Evolutionary conservation across 2,888 invertebrate species (phyloP).

Genomic region (Tetramorium bicarinatum): DNA sequence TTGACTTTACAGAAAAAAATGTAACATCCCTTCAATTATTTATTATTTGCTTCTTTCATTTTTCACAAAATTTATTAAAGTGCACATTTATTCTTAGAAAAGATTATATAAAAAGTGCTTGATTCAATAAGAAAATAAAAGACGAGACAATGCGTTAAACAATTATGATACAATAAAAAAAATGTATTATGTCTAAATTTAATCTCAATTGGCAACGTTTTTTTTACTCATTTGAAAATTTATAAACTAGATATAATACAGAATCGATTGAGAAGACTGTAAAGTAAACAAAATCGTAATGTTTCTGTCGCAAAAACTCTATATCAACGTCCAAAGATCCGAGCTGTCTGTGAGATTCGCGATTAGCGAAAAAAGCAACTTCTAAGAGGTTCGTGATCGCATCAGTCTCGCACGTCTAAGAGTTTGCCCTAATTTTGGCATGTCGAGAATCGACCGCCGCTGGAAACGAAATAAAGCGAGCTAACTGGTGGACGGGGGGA

Average conservation of each 20-base stretch:
- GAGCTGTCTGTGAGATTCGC: neutral
- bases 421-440: conserved; percentile 49
- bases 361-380: neutral
- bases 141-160: neutral
- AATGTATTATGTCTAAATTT: neutral
- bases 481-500: conserved; percentile 26
- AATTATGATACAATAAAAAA: neutral
- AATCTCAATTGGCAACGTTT: neutral
- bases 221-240: neutral
- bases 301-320: neutral
- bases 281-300: neutral
- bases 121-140: neutral
- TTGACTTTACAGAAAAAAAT: neutral
- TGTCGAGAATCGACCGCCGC: conserved; percentile 32
- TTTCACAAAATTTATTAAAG: neutral
- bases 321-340: neutral
- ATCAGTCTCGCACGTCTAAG: neutral
- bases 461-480: conserved; percentile 38
- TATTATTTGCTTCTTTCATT: neutral
- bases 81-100: neutral
- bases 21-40: neutral
- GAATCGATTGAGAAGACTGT: neutral
- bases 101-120: neutral
- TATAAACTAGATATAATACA: neutral
- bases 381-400: neutral